phyloP scores from a whole-genome alignment of 2,888 invertebrate genomes.

The Salpingus planirostris region DNA sequence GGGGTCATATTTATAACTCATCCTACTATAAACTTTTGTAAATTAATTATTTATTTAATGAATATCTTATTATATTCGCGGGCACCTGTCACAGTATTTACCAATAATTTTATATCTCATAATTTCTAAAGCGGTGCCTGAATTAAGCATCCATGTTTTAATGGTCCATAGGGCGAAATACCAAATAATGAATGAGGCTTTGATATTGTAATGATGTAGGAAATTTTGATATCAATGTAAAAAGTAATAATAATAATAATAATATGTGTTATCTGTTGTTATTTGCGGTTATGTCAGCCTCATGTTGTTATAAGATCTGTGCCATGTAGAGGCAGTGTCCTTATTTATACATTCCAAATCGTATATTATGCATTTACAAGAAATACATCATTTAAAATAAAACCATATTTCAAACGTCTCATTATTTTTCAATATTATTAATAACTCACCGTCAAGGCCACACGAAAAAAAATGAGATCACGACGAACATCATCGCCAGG shows the following conservation, averaged over 20 bases:
- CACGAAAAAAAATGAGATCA: no score
- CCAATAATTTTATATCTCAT: constrained; percentile 10
- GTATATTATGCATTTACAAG: constrained; percentile 33
- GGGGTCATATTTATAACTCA: constrained; percentile 31
- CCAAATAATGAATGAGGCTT: constrained; percentile 35
- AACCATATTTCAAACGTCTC: no score
- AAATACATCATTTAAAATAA: constrained; percentile 28
- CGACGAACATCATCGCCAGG: no score
- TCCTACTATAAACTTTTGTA: constrained; percentile 33
- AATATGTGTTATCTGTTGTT: constrained; percentile 28
- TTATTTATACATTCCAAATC: constrained; percentile 39
- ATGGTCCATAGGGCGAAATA: constrained; percentile 33
- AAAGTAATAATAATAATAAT: constrained; percentile 18
- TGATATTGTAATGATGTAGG: constrained; percentile 23
- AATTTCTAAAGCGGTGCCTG: constrained; percentile 22
- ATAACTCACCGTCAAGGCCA: no score
- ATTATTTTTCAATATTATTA: no score
- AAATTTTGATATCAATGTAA: constrained; percentile 15
- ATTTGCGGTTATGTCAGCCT: constrained; percentile 26
- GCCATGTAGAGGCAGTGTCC: constrained; percentile 32
- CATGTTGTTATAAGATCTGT: constrained; percentile 38
- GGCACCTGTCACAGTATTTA: constrained; percentile 13
- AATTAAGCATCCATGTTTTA: constrained; percentile 35
- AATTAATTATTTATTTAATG: constrained; percentile 39
- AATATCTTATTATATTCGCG: constrained; percentile 20